A percentile compares a stretch with the other conserved stretches of the same genome.
Conservation (phyloP, 1,140 invertebrate species). For the Heterodera carotae region DNA sequence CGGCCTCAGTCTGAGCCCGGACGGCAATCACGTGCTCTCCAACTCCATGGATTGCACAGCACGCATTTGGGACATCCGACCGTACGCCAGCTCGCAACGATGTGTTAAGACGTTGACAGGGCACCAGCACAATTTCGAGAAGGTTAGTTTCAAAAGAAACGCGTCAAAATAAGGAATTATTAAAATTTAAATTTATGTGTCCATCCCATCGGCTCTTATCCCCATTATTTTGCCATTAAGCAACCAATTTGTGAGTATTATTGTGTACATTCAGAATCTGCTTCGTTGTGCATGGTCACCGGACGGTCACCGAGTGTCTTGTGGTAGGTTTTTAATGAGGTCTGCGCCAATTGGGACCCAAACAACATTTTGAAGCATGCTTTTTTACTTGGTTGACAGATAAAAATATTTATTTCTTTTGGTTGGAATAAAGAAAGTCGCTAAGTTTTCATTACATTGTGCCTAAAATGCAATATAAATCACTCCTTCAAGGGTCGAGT, state of each 20-base stretch:
- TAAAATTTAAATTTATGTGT: too few relatives aligned
- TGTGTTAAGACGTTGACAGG: conserved; percentile 89
- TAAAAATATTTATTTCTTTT: background rate
- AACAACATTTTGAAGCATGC: too few relatives aligned
- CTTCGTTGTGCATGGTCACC: conserved; percentile 84
- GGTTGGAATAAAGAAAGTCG: too few relatives aligned
- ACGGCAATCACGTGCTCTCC: conserved; percentile 88
- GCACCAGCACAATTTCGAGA: conserved; percentile 97
- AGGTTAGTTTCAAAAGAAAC: conserved; percentile 26
- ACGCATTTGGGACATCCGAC: conserved; percentile 75
- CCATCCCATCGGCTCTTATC: too few relatives aligned
- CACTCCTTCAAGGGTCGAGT: conserved; percentile 73
- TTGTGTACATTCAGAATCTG: conserved; percentile 72
- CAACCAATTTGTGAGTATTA: conserved; percentile 32
- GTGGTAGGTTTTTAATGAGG: too few relatives aligned
- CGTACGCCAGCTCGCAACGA: conserved; percentile 80
- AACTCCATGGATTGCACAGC: conserved; percentile 95
- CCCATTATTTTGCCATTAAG: too few relatives aligned
- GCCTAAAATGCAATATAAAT: too few relatives aligned
- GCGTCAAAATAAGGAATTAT: conserved; percentile 1
- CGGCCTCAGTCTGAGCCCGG: conserved; percentile 84
- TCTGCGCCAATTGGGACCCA: too few relatives aligned
- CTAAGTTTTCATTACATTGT: too few relatives aligned
- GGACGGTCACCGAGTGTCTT: conserved; percentile 79
- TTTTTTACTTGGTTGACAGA: too few relatives aligned